These are phyloP conservation scores for Nesoenas mayeri DNA, from an alignment of 2,113 vertebrate genomes.

Conservation along the genomic window DNA sequence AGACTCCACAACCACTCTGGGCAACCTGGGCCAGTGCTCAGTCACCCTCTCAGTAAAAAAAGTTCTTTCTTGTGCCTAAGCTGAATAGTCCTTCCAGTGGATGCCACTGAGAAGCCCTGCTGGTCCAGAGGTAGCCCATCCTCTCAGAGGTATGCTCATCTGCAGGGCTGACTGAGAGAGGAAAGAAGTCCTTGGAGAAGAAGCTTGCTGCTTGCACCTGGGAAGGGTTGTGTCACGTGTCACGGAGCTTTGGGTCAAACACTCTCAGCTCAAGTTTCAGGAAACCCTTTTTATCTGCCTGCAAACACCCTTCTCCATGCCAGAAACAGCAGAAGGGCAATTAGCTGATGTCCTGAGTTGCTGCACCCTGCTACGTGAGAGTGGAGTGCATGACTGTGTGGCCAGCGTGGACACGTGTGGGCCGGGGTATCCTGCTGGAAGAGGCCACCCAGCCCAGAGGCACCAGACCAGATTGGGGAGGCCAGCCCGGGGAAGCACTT, in stretches of 20 bases:
- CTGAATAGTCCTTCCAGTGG: not conserved
- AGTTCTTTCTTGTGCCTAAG: not conserved
- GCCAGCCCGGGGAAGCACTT: not conserved
- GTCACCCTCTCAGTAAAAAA: not conserved
- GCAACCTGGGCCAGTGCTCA: not conserved
- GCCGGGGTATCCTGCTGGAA: too few species aligned
- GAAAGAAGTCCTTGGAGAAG: not conserved
- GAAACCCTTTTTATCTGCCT: not conserved
- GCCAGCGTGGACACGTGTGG: not conserved
- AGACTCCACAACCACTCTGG: not conserved
- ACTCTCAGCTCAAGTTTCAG: not conserved
- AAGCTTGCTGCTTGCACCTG: not conserved
- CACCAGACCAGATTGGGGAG: not conserved
- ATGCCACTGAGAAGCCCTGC: not conserved
- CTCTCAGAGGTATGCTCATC: not conserved
- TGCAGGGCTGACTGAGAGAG: not conserved
- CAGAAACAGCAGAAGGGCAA: too few species aligned
- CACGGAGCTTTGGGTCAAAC: not conserved
- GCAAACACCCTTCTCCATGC: not conserved
- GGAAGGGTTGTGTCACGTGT: accelerated
- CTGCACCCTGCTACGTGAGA: not conserved
- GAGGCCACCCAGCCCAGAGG: not conserved
- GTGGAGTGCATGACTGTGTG: not conserved
- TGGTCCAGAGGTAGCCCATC: not conserved
- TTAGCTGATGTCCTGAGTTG: too few species aligned